A percentile compares a stretch with the other conserved stretches of the same genome.
Conservation (phyloP, 2,888 invertebrate species). For the Drosophila acutilabella region DNA sequence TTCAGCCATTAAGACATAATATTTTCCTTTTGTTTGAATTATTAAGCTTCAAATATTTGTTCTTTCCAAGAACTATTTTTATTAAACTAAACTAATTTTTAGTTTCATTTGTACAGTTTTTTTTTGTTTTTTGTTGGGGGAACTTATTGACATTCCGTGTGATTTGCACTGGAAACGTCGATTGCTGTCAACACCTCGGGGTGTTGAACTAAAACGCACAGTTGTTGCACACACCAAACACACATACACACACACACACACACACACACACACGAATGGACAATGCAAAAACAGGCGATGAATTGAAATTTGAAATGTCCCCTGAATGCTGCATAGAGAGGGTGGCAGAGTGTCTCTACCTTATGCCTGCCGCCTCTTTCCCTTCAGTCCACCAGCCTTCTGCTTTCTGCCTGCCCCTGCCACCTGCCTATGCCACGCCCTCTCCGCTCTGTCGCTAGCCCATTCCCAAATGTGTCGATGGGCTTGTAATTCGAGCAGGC, state of each 20-base stretch:
- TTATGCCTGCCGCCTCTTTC: not conserved
- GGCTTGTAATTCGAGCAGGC: slow-evolving; percentile 58
- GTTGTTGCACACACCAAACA: slow-evolving; percentile 47
- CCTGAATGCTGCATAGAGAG: slow-evolving; percentile 33
- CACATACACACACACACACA: slow-evolving; percentile 22
- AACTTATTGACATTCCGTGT: slow-evolving; percentile 81
- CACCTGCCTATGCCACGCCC: not conserved
- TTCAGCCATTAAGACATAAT: no score
- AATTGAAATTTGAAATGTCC: slow-evolving; percentile 49
- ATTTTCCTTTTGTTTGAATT: no score
- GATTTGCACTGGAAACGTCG: slow-evolving; percentile 65
- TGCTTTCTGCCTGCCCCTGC: not conserved
- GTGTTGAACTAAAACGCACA: slow-evolving; percentile 81
- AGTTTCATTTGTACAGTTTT: not conserved
- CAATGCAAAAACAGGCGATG: slow-evolving; percentile 43
- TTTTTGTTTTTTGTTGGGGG: slow-evolving; percentile 12
- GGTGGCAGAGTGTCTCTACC: slow-evolving; percentile 23
- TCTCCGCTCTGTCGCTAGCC: not conserved
- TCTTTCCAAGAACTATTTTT: no score
- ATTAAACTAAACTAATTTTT: no score
- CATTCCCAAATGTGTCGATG: slow-evolving; percentile 49
- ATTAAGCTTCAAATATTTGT: no score
- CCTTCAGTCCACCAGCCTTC: not conserved
- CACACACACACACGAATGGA: slow-evolving; percentile 34
- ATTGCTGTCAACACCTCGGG: slow-evolving; percentile 83